Evolutionary conservation across 2,888 invertebrate genomes (phyloP).

Genomic region (Eilema griseolum): DNA sequence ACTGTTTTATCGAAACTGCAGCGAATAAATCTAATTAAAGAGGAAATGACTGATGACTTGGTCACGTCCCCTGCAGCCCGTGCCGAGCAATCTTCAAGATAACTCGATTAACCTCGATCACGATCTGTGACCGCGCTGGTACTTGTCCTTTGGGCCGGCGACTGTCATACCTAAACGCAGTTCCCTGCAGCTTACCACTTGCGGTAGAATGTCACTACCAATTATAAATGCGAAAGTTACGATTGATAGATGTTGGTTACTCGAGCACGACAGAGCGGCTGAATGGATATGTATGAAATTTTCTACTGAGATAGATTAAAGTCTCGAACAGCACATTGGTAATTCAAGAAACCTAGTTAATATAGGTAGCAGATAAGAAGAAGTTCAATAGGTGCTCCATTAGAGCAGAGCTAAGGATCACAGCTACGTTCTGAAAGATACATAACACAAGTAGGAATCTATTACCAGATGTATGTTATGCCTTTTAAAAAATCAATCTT

Average conservation of each 20-base stretch:
- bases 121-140: conserved; percentile 47
- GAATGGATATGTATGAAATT: neutral
- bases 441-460: too few relatives aligned
- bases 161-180: conserved; percentile 3
- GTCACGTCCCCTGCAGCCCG: conserved; percentile 51
- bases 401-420: neutral
- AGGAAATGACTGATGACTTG: conserved; percentile 67
- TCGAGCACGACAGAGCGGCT: neutral
- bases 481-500: neutral
- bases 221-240: neutral
- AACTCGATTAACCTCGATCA: conserved; percentile 68
- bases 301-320: neutral
- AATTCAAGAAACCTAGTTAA: too few relatives aligned
- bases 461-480: neutral
- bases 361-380: neutral
- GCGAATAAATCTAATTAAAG: conserved; percentile 57
- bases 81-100: conserved; percentile 60
- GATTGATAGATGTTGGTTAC: neutral
- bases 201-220: neutral
- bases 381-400: neutral
- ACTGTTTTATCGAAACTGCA: conserved; percentile 32
- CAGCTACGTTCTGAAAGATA: neutral
- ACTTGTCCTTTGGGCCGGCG: conserved; percentile 37
- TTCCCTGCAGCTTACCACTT: conserved; percentile 14
- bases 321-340: too few relatives aligned